Percentiles rank a stretch among this genome's conserved stretches.
Conservation (phyloP, 2,797 vertebrate genomes). For the Ctenosaura bakeri region DNA sequence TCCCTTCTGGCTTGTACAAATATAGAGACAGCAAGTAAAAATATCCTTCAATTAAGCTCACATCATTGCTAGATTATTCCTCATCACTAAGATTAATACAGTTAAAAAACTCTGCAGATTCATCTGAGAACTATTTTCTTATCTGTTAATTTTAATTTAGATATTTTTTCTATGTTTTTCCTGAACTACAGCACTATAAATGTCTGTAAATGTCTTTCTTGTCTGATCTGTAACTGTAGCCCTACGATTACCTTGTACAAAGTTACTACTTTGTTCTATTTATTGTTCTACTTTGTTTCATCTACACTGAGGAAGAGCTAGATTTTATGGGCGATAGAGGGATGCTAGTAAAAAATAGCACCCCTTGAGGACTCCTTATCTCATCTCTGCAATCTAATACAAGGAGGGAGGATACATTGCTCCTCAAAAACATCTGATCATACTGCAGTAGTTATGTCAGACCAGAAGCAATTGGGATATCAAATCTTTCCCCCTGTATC, state of each 20-base stretch:
- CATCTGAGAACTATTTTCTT: background rate
- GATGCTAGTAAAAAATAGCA: background rate
- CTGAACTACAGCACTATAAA: background rate
- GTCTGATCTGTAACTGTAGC: background rate
- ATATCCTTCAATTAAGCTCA: slow-evolving; percentile 19
- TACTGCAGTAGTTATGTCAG: background rate
- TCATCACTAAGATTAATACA: background rate
- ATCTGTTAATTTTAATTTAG: background rate
- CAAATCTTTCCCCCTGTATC: background rate
- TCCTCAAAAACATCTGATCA: background rate
- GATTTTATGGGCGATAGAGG: background rate
- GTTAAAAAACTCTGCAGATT: background rate
- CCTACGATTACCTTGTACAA: background rate
- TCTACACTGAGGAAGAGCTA: background rate
- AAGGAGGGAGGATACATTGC: background rate
- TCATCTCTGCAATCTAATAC: background rate
- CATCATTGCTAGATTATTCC: background rate
- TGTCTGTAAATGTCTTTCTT: no score
- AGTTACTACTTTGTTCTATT: background rate
- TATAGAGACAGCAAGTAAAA: slow-evolving; percentile 23
- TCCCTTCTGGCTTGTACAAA: slow-evolving; percentile 12
- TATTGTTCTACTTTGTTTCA: background rate
- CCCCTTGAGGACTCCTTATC: background rate
- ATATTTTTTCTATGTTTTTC: background rate
- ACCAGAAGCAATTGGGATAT: background rate